Conservation (phyloP, 2,113 vertebrate genomes). For the Alexandromys fortis region DNA sequence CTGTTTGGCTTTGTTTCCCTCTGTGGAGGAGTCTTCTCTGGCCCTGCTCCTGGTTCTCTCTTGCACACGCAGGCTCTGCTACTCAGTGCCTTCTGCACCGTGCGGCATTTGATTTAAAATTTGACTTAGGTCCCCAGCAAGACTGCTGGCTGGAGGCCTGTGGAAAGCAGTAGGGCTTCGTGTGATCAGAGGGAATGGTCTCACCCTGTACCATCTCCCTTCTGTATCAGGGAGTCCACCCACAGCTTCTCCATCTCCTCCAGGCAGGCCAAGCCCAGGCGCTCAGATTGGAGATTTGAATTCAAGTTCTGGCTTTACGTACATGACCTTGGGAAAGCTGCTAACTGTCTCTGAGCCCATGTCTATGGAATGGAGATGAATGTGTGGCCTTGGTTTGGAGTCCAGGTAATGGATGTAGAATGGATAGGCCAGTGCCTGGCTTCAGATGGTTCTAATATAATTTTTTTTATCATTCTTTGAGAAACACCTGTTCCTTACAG, state of each 20-base stretch:
- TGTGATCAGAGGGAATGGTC: not conserved
- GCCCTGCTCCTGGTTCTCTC: not conserved
- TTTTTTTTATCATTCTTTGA: not conserved
- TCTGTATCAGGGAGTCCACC: rapidly evolving
- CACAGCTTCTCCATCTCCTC: not conserved
- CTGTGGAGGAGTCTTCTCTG: not conserved
- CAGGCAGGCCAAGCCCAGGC: too few relatives aligned
- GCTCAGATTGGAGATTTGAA: not conserved
- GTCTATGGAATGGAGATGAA: not conserved
- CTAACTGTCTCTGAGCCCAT: not conserved
- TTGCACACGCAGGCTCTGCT: too few relatives aligned
- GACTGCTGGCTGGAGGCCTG: not conserved
- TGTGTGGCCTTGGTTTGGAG: not conserved
- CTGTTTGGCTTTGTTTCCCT: not conserved
- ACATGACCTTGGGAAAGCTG: not conserved
- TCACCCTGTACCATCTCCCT: rapidly evolving
- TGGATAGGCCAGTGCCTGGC: not conserved
- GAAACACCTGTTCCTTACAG: rapidly evolving
- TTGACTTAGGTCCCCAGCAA: not conserved
- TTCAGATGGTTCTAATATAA: rapidly evolving
- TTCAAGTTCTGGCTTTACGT: not conserved
- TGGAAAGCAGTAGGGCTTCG: not conserved
- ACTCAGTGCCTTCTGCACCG: not conserved
- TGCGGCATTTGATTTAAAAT: not conserved
- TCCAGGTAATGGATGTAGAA: not conserved